These are phyloP conservation scores for Galleria mellonella DNA, from an alignment of 1,140 invertebrate genomes.

Conservation along the genomic window DNA sequence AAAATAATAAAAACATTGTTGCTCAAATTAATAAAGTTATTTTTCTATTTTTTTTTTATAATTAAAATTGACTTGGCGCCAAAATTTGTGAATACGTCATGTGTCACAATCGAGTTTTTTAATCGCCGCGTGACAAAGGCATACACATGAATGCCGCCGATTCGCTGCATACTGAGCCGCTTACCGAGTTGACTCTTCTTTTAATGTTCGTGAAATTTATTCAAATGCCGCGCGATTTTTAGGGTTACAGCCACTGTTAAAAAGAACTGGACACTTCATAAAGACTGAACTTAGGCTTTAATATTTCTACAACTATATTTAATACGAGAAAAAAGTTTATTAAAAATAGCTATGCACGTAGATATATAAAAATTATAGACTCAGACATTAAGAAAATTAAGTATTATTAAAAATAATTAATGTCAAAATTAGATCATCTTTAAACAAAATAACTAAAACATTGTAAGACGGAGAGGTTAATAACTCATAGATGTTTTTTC, in stretches of 20 bases:
- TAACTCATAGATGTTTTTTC: no score
- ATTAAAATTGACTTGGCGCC: constrained; percentile 9
- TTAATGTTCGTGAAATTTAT: no score
- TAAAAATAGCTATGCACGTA: no score
- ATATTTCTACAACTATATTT: no score
- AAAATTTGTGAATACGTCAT: no score
- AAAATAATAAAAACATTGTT: constrained; percentile 19
- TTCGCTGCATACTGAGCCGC: not conserved
- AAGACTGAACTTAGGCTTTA: not conserved
- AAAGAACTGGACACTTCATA: not conserved
- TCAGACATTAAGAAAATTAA: no score
- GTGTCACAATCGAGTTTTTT: not conserved
- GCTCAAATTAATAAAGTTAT: constrained; percentile 21
- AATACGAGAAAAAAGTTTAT: no score
- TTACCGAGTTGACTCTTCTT: not conserved
- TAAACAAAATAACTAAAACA: no score
- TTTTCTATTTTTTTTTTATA: constrained; percentile 1
- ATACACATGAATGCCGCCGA: constrained; percentile 1
- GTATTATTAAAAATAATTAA: no score
- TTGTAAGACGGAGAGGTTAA: no score
- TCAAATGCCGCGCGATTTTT: not conserved
- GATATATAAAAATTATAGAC: no score
- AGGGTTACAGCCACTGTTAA: not conserved
- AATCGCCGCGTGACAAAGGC: not conserved
- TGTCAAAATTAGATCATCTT: no score